Base-by-base conservation (phyloP, 2,888 invertebrate species). In the Phengaris alcon region DNA sequence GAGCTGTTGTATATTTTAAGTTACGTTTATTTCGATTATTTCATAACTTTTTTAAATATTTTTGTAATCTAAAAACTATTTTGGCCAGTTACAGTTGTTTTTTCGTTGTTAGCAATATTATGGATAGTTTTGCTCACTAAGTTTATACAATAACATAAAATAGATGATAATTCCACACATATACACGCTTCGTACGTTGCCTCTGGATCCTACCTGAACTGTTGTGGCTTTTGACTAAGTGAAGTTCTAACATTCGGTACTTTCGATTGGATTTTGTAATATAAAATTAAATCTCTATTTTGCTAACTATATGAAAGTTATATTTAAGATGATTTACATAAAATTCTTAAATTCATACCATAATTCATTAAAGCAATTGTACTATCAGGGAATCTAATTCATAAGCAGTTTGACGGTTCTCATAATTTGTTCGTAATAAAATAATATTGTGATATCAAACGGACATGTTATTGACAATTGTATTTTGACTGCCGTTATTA, bases 111-210 rank as follows among this genome's bases (percentile, higher is more conserved):
- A 82, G 83, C 81, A 80, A 81, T 82, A 83, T 84, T 82, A 84
- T 79, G 74, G 83, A 83, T 84, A 84, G 82, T 85, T 86, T 83
- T 79, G 86, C 88, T 86, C 22, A 79, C 82, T 87, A 87, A 86
- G 84, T 80, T 81, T 79, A 79, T 80, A 84, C 83, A 83, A 81
- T 85, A 85, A 85, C 83, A 81, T 87, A 87, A 85, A 87, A 85
- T 90, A 90, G 87, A 86, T 80, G 73, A 88, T 91, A 92, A 87
- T 88, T 86, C 80, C 80, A 81, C 84, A 85, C 82, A 83, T 83
- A 84, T 86, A 86, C 86, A 88, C 83, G 91, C 91, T 91, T 90
- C 84, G 85, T 91, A 85, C 78, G 88, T 91, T 90, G 90, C 90
- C 83, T 85, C 81, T 84, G 82, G 86, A 86, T 54, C 68, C 55